Evolutionary conservation across 2,888 invertebrate genomes (phyloP), one percentile per base, ranked within the genome.

Genomic region (Sussaba pulchella): DNA sequence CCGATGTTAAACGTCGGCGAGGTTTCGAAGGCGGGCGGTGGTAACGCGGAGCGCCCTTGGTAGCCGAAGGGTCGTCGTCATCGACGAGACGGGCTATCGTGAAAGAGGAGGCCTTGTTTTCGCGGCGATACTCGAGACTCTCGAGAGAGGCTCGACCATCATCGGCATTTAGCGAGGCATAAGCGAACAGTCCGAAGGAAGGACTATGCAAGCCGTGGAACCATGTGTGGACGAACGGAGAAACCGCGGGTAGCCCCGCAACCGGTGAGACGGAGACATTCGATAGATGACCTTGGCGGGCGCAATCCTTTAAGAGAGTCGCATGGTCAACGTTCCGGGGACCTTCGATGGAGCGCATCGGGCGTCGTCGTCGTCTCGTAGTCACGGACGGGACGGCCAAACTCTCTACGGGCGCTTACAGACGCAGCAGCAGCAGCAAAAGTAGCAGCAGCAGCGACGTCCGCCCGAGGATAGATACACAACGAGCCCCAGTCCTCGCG

Each of bases 261-360:
- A 36, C 59, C 66, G 26, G 61, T 41, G 61, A 50, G 61, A 72
- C 52, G 52, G 69, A 69, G 47, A 59, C 78, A 81, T 76, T 82
- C 81, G 83, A 82, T 88, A 83, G 87, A 85, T 88, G 88, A 88
- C 89, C 89, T 89, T 89, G 89, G 86, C 84, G 85, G 81, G 84
- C 82, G 79, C 83, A 84, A 83, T 88, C 87, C 88, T 89, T 89
- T 87, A 86, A 89, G 87, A 89, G 85, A 88, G 85, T 87, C 87
- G 88, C 89, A 89, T 90, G 91, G 91, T 91, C 91, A 90, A 90
- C 88, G 91, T 89, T 90, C 90, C 88, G 83, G 87, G 88, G 89
- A 88, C 90, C 90, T 90, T 90, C 89, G 87, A 78, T 54, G 83
- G 61, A 77, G 66, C 67, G 74, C 70, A 66, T 76, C 74, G 74